Evolutionary conservation across 2,888 invertebrate genomes (phyloP), one percentile per base, ranked within the genome.

Genomic region (Esperia sulphurella): DNA sequence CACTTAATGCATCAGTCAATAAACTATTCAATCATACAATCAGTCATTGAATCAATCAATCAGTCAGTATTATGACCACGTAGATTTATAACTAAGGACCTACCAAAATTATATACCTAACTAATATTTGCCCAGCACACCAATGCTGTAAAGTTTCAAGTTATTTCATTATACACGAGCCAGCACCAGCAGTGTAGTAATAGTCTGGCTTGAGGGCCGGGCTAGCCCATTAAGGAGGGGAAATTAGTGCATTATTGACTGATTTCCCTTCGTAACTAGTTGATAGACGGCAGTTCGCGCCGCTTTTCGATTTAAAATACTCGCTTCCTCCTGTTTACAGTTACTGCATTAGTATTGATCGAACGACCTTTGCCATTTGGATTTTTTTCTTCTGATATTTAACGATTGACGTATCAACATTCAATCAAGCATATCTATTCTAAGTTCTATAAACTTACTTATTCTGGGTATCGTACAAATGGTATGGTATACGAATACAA

Each of bases 161-260:
- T 70, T 75, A 78, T 73, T 69, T 66, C 68, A 71, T 75, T 71
- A 74, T 61, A 65, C 65, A 68, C 64, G 59, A 71, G 74, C 69
- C 74, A 71, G 62, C 65, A 63, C 69, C 74, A 71, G 62, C 65
- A 63, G 74, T 73, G 72, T 66, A 74, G 79, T 77, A 75, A 79
- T 79, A 79, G 79, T 73, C 81, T 77, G 79, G 74, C 70, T 68
- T 68, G 65, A 63, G 71, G 65, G 65, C 72, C 65, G 72, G 71
- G 74, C 80, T 78, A 71, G 61, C 75, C 84, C 77, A 89, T 86
- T 87, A 83, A 84, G 82, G 78, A 84, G 73, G 83, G 88, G 89
- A 89, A 88, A 88, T 89, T 83, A 88, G 88, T 87, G 83, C 83
- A 89, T 89, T 86, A 89, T 89, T 85, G 86, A 87, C 86, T 88